Conservation (phyloP, 2,888 invertebrate genomes). For the Lutraria lutraria region DNA sequence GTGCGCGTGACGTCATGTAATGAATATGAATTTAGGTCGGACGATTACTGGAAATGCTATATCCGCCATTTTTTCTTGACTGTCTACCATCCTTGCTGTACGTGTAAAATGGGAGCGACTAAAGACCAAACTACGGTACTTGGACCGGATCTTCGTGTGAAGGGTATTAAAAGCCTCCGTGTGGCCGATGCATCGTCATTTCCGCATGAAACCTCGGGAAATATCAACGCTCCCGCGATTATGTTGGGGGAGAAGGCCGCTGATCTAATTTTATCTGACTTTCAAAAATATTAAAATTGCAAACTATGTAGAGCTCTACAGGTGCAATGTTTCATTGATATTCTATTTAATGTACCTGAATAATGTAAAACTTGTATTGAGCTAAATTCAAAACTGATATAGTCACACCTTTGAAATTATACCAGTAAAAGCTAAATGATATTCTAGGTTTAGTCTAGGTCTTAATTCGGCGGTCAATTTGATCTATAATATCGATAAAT, state of each 20-base stretch:
- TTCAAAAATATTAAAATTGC: not conserved
- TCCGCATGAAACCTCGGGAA: slow-evolving; percentile 17
- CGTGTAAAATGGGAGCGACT: not conserved
- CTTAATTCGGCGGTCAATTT: no score
- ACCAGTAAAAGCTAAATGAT: not conserved
- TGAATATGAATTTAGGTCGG: not conserved
- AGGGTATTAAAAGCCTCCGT: not conserved
- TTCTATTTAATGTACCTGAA: not conserved
- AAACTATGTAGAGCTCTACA: not conserved
- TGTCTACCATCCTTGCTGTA: slow-evolving; percentile 14
- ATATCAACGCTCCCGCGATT: not conserved
- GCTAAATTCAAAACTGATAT: not conserved
- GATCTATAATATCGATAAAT: no score
- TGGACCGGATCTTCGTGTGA: slow-evolving; percentile 6
- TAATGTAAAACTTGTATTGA: not conserved
- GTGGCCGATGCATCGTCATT: slow-evolving; percentile 12
- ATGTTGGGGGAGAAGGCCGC: slow-evolving; percentile 13
- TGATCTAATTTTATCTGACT: slow-evolving; percentile 5
- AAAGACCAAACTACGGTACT: not conserved
- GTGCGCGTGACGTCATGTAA: slow-evolving; percentile 20
- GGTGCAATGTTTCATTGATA: not conserved
- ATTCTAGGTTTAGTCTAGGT: not conserved
- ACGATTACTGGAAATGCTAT: slow-evolving; percentile 22
- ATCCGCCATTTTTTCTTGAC: slow-evolving; percentile 22
- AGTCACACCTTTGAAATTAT: not conserved